Base-by-base conservation (phyloP, 2,888 invertebrate genomes). In the Bembecia ichneumoniformis region DNA sequence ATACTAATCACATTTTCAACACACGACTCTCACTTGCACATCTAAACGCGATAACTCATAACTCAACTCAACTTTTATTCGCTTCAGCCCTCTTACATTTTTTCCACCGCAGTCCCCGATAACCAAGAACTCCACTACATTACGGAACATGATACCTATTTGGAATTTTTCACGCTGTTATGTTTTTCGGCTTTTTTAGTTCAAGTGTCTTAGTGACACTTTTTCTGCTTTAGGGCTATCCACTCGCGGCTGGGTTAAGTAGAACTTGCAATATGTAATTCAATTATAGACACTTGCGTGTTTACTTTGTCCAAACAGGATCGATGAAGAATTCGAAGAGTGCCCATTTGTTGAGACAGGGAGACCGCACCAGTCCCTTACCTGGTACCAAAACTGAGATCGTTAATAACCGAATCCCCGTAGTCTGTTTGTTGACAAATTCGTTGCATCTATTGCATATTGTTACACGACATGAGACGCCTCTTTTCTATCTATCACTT, bases 321-420 rank as follows among this genome's bases (percentile, higher is more conserved):
- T 88, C 89, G 81, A 90, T 91, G 90, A 89, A 89, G 89, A 89
- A 88, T 77, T 90, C 90, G 73, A 87, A 89, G 86, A 90, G 90
- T 88, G 90, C 90, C 82, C 89, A 90, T 88, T 88, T 88, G 87
- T 89, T 90, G 88, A 88, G 89, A 78, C 89, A 84, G 76, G 78
- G 88, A 78, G 89, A 89, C 87, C 89, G 88, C 87, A 87, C 89
- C 88, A 89, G 87, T 88, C 87, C 88, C 75, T 82, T 78, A 83
- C 88, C 88, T 79, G 87, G 89, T 88, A 90, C 89, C 71, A 63
- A 71, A 66, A 71, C 62, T 71, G 66, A 72, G 60, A 71, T 69
- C 73, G 69, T 79, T 46, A 71, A 65, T 76, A 73, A 74, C 71
- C 73, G 73, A 71, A 70, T 71, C 77, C 82, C 79, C 58, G 83